Base-by-base conservation (phyloP, 2,113 vertebrate species). In the Plectropomus leopardus region DNA sequence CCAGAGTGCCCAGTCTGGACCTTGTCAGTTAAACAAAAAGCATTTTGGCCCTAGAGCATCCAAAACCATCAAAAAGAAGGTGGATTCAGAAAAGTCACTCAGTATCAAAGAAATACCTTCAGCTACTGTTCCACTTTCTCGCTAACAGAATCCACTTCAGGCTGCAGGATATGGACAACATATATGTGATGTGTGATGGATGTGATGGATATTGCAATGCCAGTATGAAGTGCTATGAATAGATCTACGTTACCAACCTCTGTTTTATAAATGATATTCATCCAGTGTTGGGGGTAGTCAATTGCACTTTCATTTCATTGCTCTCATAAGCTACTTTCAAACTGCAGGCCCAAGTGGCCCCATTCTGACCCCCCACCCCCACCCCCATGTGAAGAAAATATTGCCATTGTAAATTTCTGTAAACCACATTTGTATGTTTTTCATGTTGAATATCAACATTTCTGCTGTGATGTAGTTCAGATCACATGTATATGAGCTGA, bases 1-100 rank as follows among this genome's bases (percentile, higher is more conserved):
- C 53, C 76, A 71, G 66, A 61, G 40, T 65, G 60, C 48, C 70
- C 65, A 71, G 53, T 73, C 51, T 15, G 28, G 72, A 79, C 75
- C 23, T 72, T 23, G 11, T 86, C 72, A 64, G 51, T 89, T 72
- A 74, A 60, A 74, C 55, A 82, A 90, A 89, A 32, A 65, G 79
- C 58, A 76, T 34, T 72, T 21, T 82, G 71, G 64, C 58, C 87
- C 80, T 73, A 65, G 45, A 86, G 83, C 83, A 45, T 75, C 24
- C 6, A 24, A 36, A 76, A 36, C 55, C 72, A 87, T 83, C 32
- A 82, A 50, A 66, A 67, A 14, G 9, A 42, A 59, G 23, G 9
- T 30, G 26, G 55, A 48, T 54, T 80, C 21, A 53, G 48, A 59
- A 72, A 58, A 84, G 34, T 66, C 77, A 85, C 54, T 69, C 48